Evolutionary conservation across 2,797 vertebrate species (phyloP).

Genomic region (Scleropages formosus): DNA sequence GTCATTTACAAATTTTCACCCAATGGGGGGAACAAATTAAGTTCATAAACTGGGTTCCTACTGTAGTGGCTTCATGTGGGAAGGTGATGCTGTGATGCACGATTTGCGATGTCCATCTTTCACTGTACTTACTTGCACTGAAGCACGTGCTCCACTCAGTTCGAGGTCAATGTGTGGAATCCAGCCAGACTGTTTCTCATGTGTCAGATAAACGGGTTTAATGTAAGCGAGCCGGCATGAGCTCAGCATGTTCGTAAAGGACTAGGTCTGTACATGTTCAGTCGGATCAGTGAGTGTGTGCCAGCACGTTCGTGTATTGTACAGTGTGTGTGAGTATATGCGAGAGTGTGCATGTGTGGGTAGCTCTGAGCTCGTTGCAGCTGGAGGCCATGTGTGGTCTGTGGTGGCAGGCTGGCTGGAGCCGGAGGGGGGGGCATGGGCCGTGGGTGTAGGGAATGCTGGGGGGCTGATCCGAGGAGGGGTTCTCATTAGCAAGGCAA

Average conservation of each 20-base stretch:
- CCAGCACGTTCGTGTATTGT: conserved; percentile 10
- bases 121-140: too few relatives aligned
- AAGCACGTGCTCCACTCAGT: too few relatives aligned
- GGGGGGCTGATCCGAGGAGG: conserved; percentile 54
- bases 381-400: conserved; percentile 74
- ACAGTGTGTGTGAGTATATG: conserved; percentile 27
- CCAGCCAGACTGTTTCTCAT: not conserved
- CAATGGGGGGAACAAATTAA: too few relatives aligned
- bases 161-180: too few relatives aligned
- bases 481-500: conserved; percentile 45
- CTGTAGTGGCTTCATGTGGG: too few relatives aligned
- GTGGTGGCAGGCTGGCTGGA: conserved; percentile 70
- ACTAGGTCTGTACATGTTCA: not conserved
- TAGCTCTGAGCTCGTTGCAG: conserved; percentile 49
- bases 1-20: too few relatives aligned
- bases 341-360: conserved; percentile 41
- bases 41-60: too few relatives aligned
- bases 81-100: too few relatives aligned
- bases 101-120: too few relatives aligned
- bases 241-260: not conserved
- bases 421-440: conserved; percentile 51
- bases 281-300: not conserved
- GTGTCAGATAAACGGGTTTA: conserved; percentile 28
- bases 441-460: conserved; percentile 34
- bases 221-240: conserved; percentile 7